A percentile compares a stretch with the other conserved stretches of the same genome.
These are phyloP conservation scores for Oxyura jamaicensis DNA, from an alignment of 2,113 vertebrate genomes.

Conservation along the genomic window DNA sequence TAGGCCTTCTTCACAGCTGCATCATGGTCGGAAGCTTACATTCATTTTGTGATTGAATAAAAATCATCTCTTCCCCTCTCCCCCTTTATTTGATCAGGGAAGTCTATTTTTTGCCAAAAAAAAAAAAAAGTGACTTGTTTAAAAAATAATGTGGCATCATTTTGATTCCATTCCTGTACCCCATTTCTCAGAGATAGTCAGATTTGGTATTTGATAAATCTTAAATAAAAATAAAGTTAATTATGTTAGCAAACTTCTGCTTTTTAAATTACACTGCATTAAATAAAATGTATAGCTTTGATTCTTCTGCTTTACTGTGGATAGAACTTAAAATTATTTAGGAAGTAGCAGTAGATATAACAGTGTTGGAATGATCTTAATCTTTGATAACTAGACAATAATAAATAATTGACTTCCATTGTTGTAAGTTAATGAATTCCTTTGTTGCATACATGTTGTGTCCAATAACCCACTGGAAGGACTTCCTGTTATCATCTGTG, in stretches of 20 bases:
- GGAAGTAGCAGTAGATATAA: background rate
- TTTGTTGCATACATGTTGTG: background rate
- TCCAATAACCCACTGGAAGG: background rate
- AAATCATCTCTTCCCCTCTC: background rate
- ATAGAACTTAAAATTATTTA: background rate
- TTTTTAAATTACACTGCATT: background rate
- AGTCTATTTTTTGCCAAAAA: background rate
- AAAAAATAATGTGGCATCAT: no score
- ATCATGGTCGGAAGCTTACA: background rate
- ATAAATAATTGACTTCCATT: background rate
- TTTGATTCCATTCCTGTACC: background rate
- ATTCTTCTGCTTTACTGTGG: background rate
- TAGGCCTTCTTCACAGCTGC: background rate
- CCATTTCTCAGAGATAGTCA: background rate
- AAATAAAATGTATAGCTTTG: background rate
- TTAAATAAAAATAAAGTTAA: background rate
- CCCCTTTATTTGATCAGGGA: background rate
- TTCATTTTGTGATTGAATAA: background rate
- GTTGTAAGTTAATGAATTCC: background rate
- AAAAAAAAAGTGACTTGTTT: no score
- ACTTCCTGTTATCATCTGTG: background rate
- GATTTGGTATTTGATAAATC: background rate
- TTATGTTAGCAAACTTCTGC: background rate
- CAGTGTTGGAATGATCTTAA: background rate
- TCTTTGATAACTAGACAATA: background rate